Conservation (phyloP, 2,113 vertebrate genomes). For the Irena cyanogastra region DNA sequence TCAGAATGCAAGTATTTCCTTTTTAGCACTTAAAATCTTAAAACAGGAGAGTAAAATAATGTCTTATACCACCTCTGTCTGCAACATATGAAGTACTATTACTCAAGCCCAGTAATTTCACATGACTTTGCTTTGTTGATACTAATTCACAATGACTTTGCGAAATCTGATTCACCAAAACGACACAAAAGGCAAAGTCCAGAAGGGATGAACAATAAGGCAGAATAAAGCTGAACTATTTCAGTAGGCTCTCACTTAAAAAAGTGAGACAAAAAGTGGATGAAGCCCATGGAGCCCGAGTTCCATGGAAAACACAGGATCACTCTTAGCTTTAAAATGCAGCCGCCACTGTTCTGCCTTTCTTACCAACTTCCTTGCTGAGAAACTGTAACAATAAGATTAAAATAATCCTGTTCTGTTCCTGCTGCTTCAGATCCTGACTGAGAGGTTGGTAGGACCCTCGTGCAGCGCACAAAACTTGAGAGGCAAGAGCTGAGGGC, state of each 20-base stretch:
- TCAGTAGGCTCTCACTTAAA: neutral
- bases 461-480: neutral
- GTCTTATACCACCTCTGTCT: neutral
- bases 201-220: neutral
- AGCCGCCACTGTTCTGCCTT: neutral
- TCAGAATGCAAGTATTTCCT: neutral
- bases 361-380: neutral
- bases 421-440: neutral
- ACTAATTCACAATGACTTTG: neutral
- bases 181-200: neutral
- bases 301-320: neutral
- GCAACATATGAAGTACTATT: neutral
- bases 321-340: neutral
- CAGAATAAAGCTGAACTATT: neutral
- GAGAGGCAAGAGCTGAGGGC: neutral
- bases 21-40: neutral
- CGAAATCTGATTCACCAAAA: neutral
- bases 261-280: neutral
- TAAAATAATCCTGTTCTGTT: neutral
- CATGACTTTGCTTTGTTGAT: neutral
- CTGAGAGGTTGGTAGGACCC: neutral
- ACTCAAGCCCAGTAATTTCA: neutral
- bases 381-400: neutral
- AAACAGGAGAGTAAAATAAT: neutral
- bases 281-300: neutral